phyloP scores from a whole-genome alignment of 2,797 vertebrate species.

The Fistularia tabacaria region DNA sequence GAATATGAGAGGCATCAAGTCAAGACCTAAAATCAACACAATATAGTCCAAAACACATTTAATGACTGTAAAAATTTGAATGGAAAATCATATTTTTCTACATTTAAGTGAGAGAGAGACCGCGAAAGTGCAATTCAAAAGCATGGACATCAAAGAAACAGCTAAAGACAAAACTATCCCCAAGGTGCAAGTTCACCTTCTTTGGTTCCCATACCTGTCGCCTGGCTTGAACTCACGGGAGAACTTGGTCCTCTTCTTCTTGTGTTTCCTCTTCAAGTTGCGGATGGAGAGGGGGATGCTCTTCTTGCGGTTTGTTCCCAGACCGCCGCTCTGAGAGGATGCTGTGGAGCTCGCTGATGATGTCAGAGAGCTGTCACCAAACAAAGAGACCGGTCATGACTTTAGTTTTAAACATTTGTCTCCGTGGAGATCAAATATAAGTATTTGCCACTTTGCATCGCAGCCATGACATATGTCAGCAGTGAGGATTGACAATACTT shows the following conservation, averaged over 20 bases:
- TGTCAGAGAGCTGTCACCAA: slow-evolving; percentile 83
- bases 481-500: no score
- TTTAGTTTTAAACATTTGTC: no score
- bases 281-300: slow-evolving; percentile 95
- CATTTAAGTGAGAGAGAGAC: no score
- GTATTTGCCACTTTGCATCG: no score
- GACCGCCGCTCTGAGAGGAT: slow-evolving; percentile 89
- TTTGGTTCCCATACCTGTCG: slow-evolving; percentile 78
- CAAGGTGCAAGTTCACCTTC: background rate
- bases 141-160: background rate
- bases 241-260: slow-evolving; percentile 95
- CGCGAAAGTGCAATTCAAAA: no score
- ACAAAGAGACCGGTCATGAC: background rate
- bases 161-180: background rate
- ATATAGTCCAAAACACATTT: no score
- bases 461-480: no score
- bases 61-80: no score
- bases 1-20: no score
- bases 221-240: slow-evolving; percentile 93
- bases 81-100: no score
- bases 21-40: no score
- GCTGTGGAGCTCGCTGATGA: slow-evolving; percentile 96
- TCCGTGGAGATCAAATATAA: no score
- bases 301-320: slow-evolving; percentile 84
- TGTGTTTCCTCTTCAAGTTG: slow-evolving; percentile 96